Conservation (phyloP, 2,113 vertebrate species). For the Plecotus auritus region DNA sequence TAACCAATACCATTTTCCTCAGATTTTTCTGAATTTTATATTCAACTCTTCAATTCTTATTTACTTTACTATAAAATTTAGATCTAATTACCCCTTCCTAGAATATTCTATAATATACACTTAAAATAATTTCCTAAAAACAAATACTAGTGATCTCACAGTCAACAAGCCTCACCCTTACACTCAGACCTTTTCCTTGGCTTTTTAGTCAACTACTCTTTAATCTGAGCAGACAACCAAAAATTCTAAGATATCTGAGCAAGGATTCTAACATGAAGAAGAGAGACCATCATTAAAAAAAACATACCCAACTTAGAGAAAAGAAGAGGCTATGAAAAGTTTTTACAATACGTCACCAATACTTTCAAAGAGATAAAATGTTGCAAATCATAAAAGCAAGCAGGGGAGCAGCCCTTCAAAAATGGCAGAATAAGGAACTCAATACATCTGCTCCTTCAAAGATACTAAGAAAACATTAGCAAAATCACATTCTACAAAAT, state of each 20-base stretch:
- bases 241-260: background rate
- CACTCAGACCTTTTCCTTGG: background rate
- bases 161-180: background rate
- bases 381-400: background rate
- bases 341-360: background rate
- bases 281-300: background rate
- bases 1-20: background rate
- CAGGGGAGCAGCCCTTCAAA: background rate
- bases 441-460: background rate
- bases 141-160: background rate
- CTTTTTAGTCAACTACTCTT: background rate
- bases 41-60: background rate
- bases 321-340: background rate
- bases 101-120: background rate
- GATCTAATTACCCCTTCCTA: background rate
- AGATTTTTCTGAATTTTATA: conserved; percentile 29
- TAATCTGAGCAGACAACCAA: background rate
- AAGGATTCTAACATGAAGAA: background rate
- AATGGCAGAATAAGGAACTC: background rate
- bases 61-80: conserved; percentile 15
- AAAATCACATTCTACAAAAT: background rate
- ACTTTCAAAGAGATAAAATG: background rate
- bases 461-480: background rate
- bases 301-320: background rate
- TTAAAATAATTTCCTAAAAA: conserved; percentile 21